Conservation (phyloP, 1,140 invertebrate species). For the Mactra quadrangularis region DNA sequence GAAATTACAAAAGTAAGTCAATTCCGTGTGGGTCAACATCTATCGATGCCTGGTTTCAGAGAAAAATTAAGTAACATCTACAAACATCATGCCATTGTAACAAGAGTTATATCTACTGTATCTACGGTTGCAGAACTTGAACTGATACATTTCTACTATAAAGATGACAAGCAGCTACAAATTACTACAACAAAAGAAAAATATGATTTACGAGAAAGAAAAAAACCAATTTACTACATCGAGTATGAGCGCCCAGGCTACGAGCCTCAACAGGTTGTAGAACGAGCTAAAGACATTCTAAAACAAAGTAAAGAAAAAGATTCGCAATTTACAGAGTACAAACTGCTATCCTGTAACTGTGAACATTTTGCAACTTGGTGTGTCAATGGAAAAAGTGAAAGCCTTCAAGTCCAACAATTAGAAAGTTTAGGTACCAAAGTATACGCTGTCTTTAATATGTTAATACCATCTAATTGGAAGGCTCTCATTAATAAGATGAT, state of each 20-base stretch:
- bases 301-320: neutral
- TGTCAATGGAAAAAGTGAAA: constrained; percentile 31
- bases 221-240: constrained; percentile 23
- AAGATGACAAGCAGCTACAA: neutral
- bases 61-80: neutral
- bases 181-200: neutral
- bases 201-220: constrained; percentile 13
- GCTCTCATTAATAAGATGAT: too few species aligned
- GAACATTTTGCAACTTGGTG: constrained; percentile 58
- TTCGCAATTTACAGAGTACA: constrained; percentile 8
- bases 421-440: neutral
- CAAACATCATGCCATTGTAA: constrained; percentile 37
- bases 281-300: constrained; percentile 42
- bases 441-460: too few species aligned
- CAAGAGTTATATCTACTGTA: neutral
- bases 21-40: constrained; percentile 32
- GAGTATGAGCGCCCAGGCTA: constrained; percentile 18
- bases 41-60: constrained; percentile 13
- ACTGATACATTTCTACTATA: constrained; percentile 9
- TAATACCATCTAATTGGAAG: too few species aligned
- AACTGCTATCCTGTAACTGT: constrained; percentile 24
- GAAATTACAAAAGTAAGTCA: neutral
- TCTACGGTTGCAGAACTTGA: neutral
- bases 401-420: constrained; percentile 28
- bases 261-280: constrained; percentile 8